Evolutionary conservation across 2,888 invertebrate species (phyloP), one percentile per base, ranked within the genome.

Genomic region (Neocrepidodera transversa): DNA sequence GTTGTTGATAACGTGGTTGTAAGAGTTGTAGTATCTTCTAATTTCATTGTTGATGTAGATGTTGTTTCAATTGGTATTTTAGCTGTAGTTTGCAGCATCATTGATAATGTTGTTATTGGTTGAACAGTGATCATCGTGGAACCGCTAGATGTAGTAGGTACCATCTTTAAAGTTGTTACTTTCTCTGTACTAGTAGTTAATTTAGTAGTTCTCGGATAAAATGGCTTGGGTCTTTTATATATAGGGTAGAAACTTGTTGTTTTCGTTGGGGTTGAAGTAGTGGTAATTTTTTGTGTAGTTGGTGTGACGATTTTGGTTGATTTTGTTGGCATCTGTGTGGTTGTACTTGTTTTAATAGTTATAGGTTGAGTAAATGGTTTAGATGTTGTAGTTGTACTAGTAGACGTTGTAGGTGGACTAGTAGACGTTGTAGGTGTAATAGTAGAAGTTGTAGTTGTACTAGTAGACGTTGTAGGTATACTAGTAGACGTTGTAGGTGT

Each of bases 11-110:
- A 10, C 2, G 23, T 40, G n/a, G n/a, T n/a, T 30, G 42, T n/a
- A n/a, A n/a, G 40, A 5, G 23, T 23, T 35, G 42, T 17, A 6
- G 45, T 26, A 18, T 56, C 50, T 23, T 18, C 47, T 32, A 54
- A 36, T 48, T 30, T 23, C 16, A 2, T 43, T 2, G 42, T 16
- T 3, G 10, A n/a, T 6, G 13, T 52, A n/a, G 43, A 20, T 5
- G 32, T 32, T 43, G 32, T 32, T 43, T 45, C 16, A n/a, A 20
- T 52, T 23, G 48, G 13, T 2, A 28, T 50, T 30, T 36, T 36
- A 11, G 49, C 5, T 16, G 17, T 8, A 14, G 20, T 16, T 18
- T 43, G 13, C 10, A 6, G 20, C 13, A 7, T 40, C 14, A n/a
- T 23, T 14, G 18, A 23, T 6, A 10, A 11, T 11, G 20, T 51